phyloP scores from a whole-genome alignment of 2,113 vertebrate genomes.

The Cyanoderma ruficeps region DNA sequence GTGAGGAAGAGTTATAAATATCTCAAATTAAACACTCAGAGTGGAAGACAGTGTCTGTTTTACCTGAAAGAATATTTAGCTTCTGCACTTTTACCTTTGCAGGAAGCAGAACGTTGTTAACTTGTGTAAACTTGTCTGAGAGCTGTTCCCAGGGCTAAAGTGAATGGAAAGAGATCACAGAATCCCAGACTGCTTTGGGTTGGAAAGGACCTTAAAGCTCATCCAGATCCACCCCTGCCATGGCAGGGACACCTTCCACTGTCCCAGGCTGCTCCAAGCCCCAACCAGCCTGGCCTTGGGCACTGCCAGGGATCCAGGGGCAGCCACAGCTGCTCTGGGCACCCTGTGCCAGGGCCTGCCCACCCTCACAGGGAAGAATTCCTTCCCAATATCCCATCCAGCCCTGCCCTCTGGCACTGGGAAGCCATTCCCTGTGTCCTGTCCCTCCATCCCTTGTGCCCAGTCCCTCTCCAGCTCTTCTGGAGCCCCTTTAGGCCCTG shows the following conservation, averaged over 20 bases:
- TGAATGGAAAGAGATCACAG: background rate
- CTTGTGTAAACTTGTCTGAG: slow-evolving; percentile 19
- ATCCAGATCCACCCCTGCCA: background rate
- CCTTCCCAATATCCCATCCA: accelerated
- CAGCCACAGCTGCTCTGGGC: background rate
- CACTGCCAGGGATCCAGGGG: background rate
- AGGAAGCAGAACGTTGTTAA: background rate
- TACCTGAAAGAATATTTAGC: background rate
- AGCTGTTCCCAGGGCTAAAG: background rate
- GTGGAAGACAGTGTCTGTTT: background rate
- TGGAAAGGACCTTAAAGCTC: background rate
- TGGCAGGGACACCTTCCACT: background rate
- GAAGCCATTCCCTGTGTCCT: background rate
- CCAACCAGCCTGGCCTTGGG: accelerated
- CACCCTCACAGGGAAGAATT: accelerated
- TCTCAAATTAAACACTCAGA: background rate
- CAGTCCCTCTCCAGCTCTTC: background rate
- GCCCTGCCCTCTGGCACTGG: background rate
- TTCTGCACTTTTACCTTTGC: background rate
- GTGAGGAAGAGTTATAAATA: background rate
- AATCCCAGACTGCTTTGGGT: background rate
- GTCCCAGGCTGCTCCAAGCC: background rate
- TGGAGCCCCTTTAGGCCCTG: background rate
- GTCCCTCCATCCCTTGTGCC: background rate
- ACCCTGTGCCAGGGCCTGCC: accelerated